A percentile compares a stretch with the other conserved stretches of the same genome.
Conservation (phyloP, 1,140 invertebrate genomes). For the Pollicipes pollicipes region DNA sequence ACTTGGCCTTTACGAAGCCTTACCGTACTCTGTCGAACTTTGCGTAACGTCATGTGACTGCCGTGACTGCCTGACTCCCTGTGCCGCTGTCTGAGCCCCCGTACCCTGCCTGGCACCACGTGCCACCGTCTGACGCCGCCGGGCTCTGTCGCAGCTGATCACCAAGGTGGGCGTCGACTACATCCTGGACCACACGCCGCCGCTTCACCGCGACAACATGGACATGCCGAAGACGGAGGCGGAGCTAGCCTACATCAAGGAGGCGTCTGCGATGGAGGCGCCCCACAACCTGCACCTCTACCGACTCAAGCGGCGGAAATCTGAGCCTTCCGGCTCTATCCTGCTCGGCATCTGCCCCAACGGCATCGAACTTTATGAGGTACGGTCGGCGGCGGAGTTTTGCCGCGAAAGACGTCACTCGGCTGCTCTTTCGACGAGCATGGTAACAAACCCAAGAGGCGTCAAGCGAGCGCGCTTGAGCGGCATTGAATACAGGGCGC, state of each 20-base stretch:
- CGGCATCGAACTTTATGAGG: slow-evolving; percentile 60
- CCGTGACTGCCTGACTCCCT: no score
- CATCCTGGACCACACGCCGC: slow-evolving; percentile 37
- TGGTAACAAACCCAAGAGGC: no score
- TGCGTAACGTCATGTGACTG: not conserved
- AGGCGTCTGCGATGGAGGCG: slow-evolving; percentile 64
- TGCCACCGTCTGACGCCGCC: no score
- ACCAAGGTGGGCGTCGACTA: slow-evolving; percentile 39
- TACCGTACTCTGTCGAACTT: not conserved
- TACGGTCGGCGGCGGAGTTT: slow-evolving; percentile 16
- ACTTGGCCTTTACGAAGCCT: no score
- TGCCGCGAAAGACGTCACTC: not conserved
- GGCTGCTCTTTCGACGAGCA: not conserved
- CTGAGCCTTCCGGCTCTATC: slow-evolving; percentile 31
- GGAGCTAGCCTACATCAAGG: slow-evolving; percentile 65
- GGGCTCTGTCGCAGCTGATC: slow-evolving; percentile 26
- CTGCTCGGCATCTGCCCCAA: slow-evolving; percentile 65
- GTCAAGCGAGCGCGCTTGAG: no score
- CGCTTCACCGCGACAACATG: slow-evolving; percentile 50
- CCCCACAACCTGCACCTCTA: slow-evolving; percentile 86
- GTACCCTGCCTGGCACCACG: no score
- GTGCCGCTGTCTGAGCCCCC: no score
- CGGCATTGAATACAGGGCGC: no score
- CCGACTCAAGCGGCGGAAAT: slow-evolving; percentile 62
- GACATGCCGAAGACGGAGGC: slow-evolving; percentile 56